Percentiles rank a stretch among this genome's conserved stretches.
phyloP scores from a whole-genome alignment of 2,113 vertebrate genomes.

The Zosterops japonicus region DNA sequence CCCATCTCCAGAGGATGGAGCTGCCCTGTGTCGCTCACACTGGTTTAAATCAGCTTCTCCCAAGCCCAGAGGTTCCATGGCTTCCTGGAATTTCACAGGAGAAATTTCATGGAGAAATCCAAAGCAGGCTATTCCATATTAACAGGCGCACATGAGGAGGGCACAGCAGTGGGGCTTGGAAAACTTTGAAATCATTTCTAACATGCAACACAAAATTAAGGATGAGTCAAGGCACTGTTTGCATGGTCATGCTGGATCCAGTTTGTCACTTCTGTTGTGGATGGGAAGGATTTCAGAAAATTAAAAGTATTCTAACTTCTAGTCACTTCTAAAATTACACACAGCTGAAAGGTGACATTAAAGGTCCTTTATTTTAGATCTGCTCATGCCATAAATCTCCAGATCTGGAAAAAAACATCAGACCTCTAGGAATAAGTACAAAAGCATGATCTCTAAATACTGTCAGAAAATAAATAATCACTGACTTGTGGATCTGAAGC shows the following conservation, averaged over 20 bases:
- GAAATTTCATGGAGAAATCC: neutral
- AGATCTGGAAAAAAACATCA: neutral
- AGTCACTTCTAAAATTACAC: neutral
- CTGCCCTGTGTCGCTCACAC: fast-evolving
- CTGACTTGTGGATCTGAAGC: neutral
- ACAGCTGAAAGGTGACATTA: neutral
- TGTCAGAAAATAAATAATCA: neutral
- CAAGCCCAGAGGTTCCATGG: neutral
- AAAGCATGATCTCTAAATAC: neutral
- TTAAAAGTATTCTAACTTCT: neutral
- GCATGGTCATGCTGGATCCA: neutral
- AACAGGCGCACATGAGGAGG: neutral
- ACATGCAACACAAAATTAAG: neutral
- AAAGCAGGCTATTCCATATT: neutral
- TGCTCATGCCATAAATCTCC: neutral
- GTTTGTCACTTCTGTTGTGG: neutral
- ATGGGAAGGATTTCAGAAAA: neutral
- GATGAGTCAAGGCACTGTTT: neutral
- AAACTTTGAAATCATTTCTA: neutral
- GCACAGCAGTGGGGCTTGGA: neutral
- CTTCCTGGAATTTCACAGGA: neutral
- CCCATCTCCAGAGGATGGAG: neutral
- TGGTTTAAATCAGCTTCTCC: neutral
- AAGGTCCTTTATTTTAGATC: conserved; percentile 1
- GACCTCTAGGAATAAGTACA: conserved; percentile 6